A percentile compares a stretch with the other conserved stretches of the same genome.
phyloP scores from a whole-genome alignment of 2,797 vertebrate genomes.

The Galago senegalensis region DNA sequence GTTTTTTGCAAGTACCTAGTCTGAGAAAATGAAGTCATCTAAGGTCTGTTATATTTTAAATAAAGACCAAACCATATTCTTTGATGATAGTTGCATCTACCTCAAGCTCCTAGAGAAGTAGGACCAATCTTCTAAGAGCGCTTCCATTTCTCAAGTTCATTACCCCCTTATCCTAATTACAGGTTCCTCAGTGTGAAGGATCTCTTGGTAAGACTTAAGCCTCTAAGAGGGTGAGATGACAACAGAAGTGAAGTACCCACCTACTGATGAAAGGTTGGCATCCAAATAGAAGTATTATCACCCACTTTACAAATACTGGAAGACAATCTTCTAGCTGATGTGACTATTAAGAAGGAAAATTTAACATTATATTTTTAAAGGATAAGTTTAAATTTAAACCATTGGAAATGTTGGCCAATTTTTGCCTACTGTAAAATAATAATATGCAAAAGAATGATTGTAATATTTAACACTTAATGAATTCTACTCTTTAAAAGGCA shows the following conservation, averaged over 20 bases:
- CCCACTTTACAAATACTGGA: not conserved
- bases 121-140: not conserved
- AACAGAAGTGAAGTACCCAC: not conserved
- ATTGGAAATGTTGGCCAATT: not conserved
- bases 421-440: constrained; percentile 22
- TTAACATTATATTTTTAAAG: constrained; percentile 12
- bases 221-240: not conserved
- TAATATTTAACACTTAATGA: not conserved
- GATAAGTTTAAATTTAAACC: constrained; percentile 15
- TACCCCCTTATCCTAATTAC: constrained; percentile 31
- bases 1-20: not conserved
- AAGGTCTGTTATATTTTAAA: not conserved
- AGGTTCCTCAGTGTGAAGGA: not conserved
- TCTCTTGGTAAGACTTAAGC: not conserved
- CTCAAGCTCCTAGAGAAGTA: not conserved
- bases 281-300: constrained; percentile 11
- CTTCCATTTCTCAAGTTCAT: constrained; percentile 43
- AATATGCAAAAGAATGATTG: not conserved
- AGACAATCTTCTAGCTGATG: not conserved
- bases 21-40: constrained; percentile 30
- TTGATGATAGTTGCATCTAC: not conserved
- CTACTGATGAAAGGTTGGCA: not conserved
- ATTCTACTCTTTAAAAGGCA: not conserved
- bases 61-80: not conserved
- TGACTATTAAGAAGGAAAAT: not conserved